Evolutionary conservation across 2,888 invertebrate genomes (phyloP).

Genomic region (Cryptophagus acutangulus): DNA sequence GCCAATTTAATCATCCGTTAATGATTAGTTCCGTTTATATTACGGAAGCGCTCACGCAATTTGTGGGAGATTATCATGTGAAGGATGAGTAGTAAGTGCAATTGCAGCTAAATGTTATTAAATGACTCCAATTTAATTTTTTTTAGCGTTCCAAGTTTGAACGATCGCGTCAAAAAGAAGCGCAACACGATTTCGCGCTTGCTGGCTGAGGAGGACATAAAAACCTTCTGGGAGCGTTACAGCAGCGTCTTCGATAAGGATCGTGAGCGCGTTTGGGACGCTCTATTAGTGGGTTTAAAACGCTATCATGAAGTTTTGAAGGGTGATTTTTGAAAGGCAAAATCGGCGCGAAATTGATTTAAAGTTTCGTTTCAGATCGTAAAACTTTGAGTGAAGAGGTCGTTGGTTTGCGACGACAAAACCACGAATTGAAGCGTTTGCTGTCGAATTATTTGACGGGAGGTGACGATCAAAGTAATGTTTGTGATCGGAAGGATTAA

Average conservation of each 20-base stretch:
- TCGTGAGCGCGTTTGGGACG: constrained; percentile 68
- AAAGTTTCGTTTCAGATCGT: constrained; percentile 51
- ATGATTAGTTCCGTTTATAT: constrained; percentile 65
- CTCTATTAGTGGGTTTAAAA: constrained; percentile 57
- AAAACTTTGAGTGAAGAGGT: constrained; percentile 64
- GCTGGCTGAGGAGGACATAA: constrained; percentile 54
- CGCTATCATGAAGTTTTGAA: constrained; percentile 62
- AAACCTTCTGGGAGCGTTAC: constrained; percentile 64
- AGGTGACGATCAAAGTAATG: no score
- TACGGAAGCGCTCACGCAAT: constrained; percentile 61
- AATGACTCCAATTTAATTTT: constrained; percentile 9
- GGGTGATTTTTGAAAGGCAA: constrained; percentile 46
- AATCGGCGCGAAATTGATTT: background rate
- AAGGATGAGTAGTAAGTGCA: constrained; percentile 36
- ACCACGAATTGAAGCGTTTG: constrained; percentile 63
- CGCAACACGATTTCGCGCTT: constrained; percentile 53
- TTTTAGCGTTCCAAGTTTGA: constrained; percentile 35
- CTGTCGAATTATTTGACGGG: constrained; percentile 59
- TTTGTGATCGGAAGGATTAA: no score
- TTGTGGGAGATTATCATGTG: constrained; percentile 49
- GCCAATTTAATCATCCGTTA: constrained; percentile 54
- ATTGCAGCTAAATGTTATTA: constrained; percentile 2
- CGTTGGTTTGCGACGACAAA: constrained; percentile 59
- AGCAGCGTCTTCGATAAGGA: constrained; percentile 55
- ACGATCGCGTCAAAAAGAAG: constrained; percentile 40